phyloP scores from a whole-genome alignment of 2,888 invertebrate genomes.

The Onthophagus sagittarius region DNA sequence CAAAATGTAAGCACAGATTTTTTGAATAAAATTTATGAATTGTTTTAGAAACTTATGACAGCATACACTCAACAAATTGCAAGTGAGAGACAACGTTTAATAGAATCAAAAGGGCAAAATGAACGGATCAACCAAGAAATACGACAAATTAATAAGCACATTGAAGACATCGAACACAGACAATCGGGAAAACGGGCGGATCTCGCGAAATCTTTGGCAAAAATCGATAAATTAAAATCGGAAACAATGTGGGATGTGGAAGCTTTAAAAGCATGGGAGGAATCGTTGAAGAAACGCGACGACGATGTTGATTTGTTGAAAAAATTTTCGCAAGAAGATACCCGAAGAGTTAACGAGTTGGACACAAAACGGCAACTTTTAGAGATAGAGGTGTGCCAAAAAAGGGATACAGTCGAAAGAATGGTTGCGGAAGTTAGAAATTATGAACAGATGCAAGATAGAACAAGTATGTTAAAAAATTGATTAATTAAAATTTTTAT shows the following conservation, averaged over 20 bases:
- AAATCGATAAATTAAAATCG: conserved; percentile 61
- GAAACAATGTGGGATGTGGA: conserved; percentile 67
- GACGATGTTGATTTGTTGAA: conserved; percentile 68
- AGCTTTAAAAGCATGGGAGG: conserved; percentile 67
- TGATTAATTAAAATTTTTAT: neutral
- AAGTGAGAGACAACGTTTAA: conserved; percentile 56
- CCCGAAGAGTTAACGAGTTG: conserved; percentile 60
- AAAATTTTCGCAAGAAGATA: conserved; percentile 68
- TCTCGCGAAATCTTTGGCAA: conserved; percentile 55
- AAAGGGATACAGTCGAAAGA: conserved; percentile 48
- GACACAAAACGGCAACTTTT: conserved; percentile 55
- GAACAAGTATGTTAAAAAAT: conserved; percentile 34
- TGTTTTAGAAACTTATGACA: conserved; percentile 58
- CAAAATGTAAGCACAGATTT: too few species aligned
- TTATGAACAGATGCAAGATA: conserved; percentile 51
- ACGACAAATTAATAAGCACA: conserved; percentile 51
- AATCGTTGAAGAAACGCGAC: conserved; percentile 63
- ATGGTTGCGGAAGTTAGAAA: conserved; percentile 53
- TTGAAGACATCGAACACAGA: conserved; percentile 47
- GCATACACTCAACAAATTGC: conserved; percentile 67
- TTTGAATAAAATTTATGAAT: too few species aligned
- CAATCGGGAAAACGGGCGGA: conserved; percentile 51
- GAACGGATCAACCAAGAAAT: conserved; percentile 49
- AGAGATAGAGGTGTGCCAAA: conserved; percentile 49
- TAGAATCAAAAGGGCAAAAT: conserved; percentile 48